Evolutionary conservation across 2,113 vertebrate genomes (phyloP).

Genomic region (Crotalus tigris): DNA sequence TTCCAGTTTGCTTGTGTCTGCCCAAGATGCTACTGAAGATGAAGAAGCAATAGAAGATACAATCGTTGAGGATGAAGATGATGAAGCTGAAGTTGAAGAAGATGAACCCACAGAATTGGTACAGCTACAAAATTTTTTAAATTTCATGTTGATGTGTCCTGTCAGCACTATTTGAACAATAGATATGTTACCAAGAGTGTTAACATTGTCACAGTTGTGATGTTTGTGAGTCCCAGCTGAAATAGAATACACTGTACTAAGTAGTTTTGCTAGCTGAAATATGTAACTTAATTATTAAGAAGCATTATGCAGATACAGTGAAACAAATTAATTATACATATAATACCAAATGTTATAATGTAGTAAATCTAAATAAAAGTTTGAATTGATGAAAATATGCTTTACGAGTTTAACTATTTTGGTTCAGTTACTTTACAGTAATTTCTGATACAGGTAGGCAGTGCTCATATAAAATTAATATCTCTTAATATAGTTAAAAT

Average conservation of each 20-base stretch:
- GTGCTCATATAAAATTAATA: background rate
- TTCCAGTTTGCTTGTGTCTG: slow-evolving; percentile 70
- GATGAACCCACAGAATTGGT: slow-evolving; percentile 94
- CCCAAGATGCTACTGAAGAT: slow-evolving; percentile 93
- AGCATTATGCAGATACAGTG: background rate
- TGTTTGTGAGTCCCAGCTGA: background rate
- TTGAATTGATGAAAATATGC: background rate
- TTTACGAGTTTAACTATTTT: background rate
- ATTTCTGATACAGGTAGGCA: background rate
- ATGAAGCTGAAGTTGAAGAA: slow-evolving; percentile 96
- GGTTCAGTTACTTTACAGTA: background rate
- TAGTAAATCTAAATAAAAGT: background rate
- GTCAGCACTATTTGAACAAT: background rate
- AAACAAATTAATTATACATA: background rate
- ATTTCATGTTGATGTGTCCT: background rate
- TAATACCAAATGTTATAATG: background rate
- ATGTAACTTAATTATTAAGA: background rate
- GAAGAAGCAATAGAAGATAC: slow-evolving; percentile 84
- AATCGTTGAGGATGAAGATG: slow-evolving; percentile 92
- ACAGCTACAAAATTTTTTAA: slow-evolving; percentile 42
- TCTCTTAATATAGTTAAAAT: background rate
- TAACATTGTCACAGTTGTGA: background rate
- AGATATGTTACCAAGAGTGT: background rate
- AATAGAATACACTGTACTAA: background rate
- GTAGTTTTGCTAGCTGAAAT: background rate